Percentiles rank a stretch among this genome's conserved stretches.
Evolutionary conservation across 1,140 invertebrate genomes (phyloP).

Genomic region (Anoplolepis gracilipes): DNA sequence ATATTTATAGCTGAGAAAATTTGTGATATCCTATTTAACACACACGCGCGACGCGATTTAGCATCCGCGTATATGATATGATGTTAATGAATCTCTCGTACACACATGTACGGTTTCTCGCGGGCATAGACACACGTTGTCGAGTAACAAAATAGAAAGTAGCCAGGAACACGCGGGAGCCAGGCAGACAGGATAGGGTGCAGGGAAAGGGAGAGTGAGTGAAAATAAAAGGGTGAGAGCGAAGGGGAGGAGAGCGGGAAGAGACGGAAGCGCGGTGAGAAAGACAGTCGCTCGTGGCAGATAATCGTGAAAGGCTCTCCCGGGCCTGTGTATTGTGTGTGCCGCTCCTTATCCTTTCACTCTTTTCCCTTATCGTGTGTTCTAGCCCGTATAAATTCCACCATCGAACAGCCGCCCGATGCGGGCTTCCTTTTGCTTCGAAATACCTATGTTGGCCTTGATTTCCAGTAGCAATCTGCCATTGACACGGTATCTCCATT

Average conservation of each 20-base stretch:
- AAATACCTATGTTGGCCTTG: conserved; percentile 40
- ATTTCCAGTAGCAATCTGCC: conserved; percentile 10
- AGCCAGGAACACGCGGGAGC: conserved; percentile 17
- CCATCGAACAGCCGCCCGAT: neutral
- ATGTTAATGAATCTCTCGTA: conserved; percentile 45
- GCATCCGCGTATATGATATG: neutral
- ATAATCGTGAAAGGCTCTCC: conserved; percentile 61
- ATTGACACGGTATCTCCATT: conserved; percentile 58
- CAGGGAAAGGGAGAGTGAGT: conserved; percentile 64
- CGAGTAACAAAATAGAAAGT: conserved; percentile 73
- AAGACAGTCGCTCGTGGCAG: conserved; percentile 19
- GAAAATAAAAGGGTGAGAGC: conserved; percentile 61
- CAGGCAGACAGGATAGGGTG: conserved; percentile 1
- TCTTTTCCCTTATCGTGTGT: conserved; percentile 68
- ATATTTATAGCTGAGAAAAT: neutral
- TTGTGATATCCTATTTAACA: conserved; percentile 5
- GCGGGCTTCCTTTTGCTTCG: conserved; percentile 8
- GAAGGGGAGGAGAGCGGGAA: conserved; percentile 29
- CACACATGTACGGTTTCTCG: neutral
- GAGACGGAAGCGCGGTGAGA: conserved; percentile 34
- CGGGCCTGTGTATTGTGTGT: neutral
- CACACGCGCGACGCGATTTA: neutral
- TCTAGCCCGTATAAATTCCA: conserved; percentile 37
- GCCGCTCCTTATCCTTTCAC: conserved; percentile 71
- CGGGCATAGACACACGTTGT: neutral